Base-by-base conservation (phyloP, 2,888 invertebrate species). In the Herminia tarsipennalis region DNA sequence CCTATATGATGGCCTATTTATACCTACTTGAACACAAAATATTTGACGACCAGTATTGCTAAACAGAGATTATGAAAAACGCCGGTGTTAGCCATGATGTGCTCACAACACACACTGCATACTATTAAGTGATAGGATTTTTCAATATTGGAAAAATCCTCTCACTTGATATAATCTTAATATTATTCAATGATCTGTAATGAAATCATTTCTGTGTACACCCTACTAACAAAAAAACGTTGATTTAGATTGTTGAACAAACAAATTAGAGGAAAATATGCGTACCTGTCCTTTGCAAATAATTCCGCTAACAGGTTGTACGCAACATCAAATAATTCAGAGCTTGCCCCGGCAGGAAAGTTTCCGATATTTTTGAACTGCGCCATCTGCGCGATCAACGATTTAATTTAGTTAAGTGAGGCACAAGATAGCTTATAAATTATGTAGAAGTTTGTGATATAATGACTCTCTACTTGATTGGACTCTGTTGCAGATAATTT, bases 361-460 rank as follows among this genome's bases (percentile, higher is more conserved):
- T 75, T 79, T 70, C 61, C 70, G 69, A 74, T 76, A 78, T 81
- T 81, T 76, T 70, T 66, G 68, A 76, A 76, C 69, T 76, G 63
- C 57, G 64, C 72, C 75, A 73, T 71, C 68, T 70, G 58, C 60
- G 63, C 59, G 66, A 66, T 67, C 63, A 70, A 69, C 66, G 73
- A 66, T 76, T 82, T 81, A 81, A 83, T 83, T 82, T 78, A 67
- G 78, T 76, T 76, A 81, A 83, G 83, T 83, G 83, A 78, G 76
- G 64, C 71, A 62, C 64, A 60, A 63, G 60, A 63, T 54, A 61
- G 64, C 62, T 73, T 69, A 73, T 78, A 76, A 77, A 73, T 79
- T 73, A 78, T 74, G 60, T 46, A 63, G 39, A 66, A 67, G 56
- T 64, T 67, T 56, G 56, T 30, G 46, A 58, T 41, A 51, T 64